Evolutionary conservation across 2,888 invertebrate species (phyloP), one percentile per base, ranked within the genome.

Genomic region (Pemphredon lugubris): DNA sequence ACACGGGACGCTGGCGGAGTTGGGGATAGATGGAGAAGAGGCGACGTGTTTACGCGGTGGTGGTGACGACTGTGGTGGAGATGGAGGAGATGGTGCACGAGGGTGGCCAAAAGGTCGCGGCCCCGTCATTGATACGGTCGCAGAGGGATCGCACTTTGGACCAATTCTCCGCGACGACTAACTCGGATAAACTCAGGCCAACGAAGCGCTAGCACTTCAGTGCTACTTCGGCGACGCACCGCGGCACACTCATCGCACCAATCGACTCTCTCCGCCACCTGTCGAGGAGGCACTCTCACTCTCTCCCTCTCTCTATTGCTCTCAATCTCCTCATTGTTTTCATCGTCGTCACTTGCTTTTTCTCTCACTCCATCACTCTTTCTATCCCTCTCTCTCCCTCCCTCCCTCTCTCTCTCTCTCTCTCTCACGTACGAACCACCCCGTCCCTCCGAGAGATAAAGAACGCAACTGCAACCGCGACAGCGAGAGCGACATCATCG

Each of bases 111-210:
- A 59, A 82, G 86, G 86, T 86, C 87, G 85, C 81, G 83, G 83
- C 86, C 86, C 83, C 77, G 80, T 82, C 82, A 81, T 86, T 83
- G 86, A 86, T 86, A 86, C 76, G 76, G 68, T 71, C 66, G 60
- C 73, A 74, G 76, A 53, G 72, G 79, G 82, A 83, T 75, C 83
- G 87, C 81, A 88, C 87, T 88, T 88, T 88, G 88, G 87, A 88
- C 88, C 86, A 86, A 83, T 84, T 84, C 81, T 77, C 75, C 66
- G 79, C 75, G 73, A 70, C 78, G 81, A 69, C 78, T 80, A 83
- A 85, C 81, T 84, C 84, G 84, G 86, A 88, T 88, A 88, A 87
- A 88, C 84, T 75, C 70, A 76, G 79, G 81, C 79, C 78, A 77
- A 73, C 79, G 75, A 75, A 66, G 73, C 84, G 79, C 72, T 77